Evolutionary conservation across 1,140 invertebrate genomes (phyloP), one percentile per base, ranked within the genome.

Genomic region (Drosophila orena): DNA sequence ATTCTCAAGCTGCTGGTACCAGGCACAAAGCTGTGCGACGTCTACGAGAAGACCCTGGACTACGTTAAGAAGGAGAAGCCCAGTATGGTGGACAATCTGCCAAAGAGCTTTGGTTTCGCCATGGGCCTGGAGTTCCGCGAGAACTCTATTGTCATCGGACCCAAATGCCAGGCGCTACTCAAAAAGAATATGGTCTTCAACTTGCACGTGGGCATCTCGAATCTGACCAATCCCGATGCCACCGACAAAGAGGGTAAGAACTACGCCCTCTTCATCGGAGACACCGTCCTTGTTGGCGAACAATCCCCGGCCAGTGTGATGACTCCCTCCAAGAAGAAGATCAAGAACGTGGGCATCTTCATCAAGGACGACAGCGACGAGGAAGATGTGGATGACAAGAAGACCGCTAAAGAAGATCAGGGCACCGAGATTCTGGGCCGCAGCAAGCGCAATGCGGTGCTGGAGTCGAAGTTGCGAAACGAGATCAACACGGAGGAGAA

Each of bases 101-200:
- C 97, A 0, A 99, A 99, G 93, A 97, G 95, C 78, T 97, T 99
- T 93, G 98, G 98, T 17, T 98, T 99, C 94, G 97, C 95, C 0
- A 99, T 98, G 95, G 99, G 99, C 8, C 97, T 99, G 84, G 99
- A 99, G 93, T 99, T 99, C 93, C 95, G 98, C 52, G 99, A 99
- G 93, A 97, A 96, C 78, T 97, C 97, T 0, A 94, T 99, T 37
- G 93, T 98, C 0, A 97, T 99, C 85, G 97, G 96, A 3, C 96
- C 97, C 3, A 99, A 99, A 94, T 97, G 96, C 43, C 95, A 94
- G 22, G 94, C 95, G 3, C 81, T 95, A n/a, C 95, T 96, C 0
- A 97, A 96, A 80, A 99, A 99, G 92, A 97, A 97, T 44, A 99
- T 99, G 98, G 96, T 99, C 0, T 99, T 99, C 86, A 99, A 99